Evolutionary conservation across 2,113 vertebrate species (phyloP).

Genomic region (Hiodon tergisus): DNA sequence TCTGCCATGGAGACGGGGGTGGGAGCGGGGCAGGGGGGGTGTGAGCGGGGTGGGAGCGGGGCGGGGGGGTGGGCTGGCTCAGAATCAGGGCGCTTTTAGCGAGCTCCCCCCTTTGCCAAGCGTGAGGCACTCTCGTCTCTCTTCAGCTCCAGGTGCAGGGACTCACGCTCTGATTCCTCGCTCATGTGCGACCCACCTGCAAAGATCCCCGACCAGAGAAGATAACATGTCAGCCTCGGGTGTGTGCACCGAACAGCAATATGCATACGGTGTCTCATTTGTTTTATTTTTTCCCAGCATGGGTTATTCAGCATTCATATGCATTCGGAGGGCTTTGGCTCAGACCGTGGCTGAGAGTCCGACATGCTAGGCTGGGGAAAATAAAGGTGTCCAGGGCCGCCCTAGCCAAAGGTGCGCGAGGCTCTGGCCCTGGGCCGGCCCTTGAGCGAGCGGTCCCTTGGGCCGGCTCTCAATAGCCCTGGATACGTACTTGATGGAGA

Average conservation of each 20-base stretch:
- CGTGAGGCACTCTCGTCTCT: neutral
- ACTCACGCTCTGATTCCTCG: neutral
- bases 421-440: slow-evolving; percentile 83
- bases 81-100: neutral
- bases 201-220: neutral
- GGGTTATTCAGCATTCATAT: too few species aligned
- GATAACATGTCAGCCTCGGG: neutral
- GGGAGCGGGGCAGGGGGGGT: neutral
- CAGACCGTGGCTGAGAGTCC: neutral
- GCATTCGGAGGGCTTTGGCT: neutral
- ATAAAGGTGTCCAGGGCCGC: slow-evolving; percentile 41
- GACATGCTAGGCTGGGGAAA: neutral
- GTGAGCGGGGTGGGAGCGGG: slow-evolving; percentile 9
- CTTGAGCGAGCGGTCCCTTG: slow-evolving; percentile 87
- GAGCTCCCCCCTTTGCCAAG: neutral
- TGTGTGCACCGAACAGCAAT: neutral
- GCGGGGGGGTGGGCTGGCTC: neutral
- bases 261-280: too few species aligned
- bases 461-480: slow-evolving; percentile 81
- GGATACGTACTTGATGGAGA: slow-evolving; percentile 90
- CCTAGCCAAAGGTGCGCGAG: slow-evolving; percentile 71
- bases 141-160: slow-evolving; percentile 16
- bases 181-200: neutral
- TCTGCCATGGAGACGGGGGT: slow-evolving; percentile 64
- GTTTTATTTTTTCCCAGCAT: too few species aligned